Evolutionary conservation across 2,113 vertebrate species (phyloP), one percentile per base, ranked within the genome.

Genomic region (Leptocoma aspasia): DNA sequence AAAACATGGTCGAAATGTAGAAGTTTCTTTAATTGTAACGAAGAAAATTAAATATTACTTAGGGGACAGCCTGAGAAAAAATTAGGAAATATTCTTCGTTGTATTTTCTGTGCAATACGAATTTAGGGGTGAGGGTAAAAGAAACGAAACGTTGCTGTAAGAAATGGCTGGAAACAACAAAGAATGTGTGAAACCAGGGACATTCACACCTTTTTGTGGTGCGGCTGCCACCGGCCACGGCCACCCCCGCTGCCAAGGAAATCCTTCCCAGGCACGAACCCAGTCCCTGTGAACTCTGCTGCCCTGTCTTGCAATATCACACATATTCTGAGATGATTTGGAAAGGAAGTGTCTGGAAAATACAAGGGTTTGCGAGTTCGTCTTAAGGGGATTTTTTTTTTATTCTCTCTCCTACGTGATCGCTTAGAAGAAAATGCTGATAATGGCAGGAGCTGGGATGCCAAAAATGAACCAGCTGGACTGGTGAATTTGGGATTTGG

Each of bases 251-350:
- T 8, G n/a, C 56, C 65, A 10, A 31, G 59, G 54, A 70, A 73
- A 19, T 22, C 50, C n/a, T 42, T 27, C 18, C 69, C 75, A 61
- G 69, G 71, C 64, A 18, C 26, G 27, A 18, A 4, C 0, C 15
- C 9, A 10, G n/a, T 5, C 53, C 68, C 71, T 13, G 18, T 19
- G 83, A 85, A 31, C 70, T 30, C 56, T 5, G 6, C 45, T 70
- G 89, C 52, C 69, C 47, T 33, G 10, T 18, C 86, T 30, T 28
- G 71, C 63, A 42, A 14, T 2, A 13, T 79, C 70, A 2, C 71
- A 24, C 18, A 0, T 24, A 10, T 33, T 53, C 33, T 5, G 68
- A 69, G 68, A 27, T 0, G 1, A 12, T 81, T 69, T 80, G 90
- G 69, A 56, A 56, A 16, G 1, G 1, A 33, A 37, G 11, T 5